Conservation (phyloP, 2,797 vertebrate genomes). For the Nasua narica region DNA sequence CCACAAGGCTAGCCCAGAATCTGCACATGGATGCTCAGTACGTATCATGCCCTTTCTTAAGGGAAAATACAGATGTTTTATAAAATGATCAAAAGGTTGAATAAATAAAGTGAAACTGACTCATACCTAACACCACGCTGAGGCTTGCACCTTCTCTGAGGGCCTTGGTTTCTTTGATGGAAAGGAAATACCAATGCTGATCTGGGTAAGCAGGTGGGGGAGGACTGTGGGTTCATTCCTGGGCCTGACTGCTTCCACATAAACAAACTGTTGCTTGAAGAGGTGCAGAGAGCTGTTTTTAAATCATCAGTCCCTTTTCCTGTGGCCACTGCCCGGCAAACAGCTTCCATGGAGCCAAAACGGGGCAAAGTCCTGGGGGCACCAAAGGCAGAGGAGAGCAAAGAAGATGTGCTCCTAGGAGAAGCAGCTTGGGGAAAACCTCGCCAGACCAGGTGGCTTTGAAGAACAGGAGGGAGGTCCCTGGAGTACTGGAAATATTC, state of each 20-base stretch:
- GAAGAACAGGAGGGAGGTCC: not conserved
- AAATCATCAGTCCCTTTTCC: not conserved
- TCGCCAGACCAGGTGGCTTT: not conserved
- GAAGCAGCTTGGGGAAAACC: not conserved
- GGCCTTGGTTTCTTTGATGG: not conserved
- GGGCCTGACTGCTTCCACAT: not conserved
- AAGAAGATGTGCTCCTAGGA: not conserved
- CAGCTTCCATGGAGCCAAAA: not conserved
- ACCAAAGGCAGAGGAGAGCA: not conserved
- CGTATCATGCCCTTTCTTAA: not conserved
- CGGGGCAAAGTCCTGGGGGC: not conserved
- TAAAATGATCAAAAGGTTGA: not conserved
- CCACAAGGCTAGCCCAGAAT: not conserved
- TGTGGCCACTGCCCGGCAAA: not conserved
- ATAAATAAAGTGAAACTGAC: not conserved
- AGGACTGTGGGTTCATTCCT: not conserved
- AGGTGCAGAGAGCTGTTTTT: not conserved
- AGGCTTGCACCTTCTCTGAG: not conserved
- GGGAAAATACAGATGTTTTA: not conserved
- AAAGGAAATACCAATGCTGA: not conserved
- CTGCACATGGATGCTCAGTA: not conserved
- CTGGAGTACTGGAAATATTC: not conserved
- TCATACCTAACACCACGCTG: not conserved
- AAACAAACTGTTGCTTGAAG: not conserved
- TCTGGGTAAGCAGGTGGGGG: not conserved